Evolutionary conservation across 1,140 invertebrate genomes (phyloP).

Genomic region (Lepidurus couesii): DNA sequence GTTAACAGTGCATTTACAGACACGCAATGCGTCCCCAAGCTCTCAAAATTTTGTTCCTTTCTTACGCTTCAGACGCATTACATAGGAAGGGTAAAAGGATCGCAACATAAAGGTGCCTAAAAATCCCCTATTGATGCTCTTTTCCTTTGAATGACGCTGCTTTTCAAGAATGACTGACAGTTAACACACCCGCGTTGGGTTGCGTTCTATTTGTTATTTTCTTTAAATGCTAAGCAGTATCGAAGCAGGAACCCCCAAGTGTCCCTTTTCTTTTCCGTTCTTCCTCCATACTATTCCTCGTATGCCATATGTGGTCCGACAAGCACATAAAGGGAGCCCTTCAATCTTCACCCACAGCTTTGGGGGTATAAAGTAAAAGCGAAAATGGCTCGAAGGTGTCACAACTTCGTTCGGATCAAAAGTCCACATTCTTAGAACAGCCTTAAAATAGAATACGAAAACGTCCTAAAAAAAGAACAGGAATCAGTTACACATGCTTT

Average conservation of each 20-base stretch:
- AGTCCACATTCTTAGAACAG: too few relatives aligned
- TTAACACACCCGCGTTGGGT: not conserved
- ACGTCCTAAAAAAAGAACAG: too few relatives aligned
- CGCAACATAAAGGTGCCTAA: not conserved
- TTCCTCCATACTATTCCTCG: not conserved
- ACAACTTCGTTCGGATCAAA: too few relatives aligned
- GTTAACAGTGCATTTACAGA: not conserved
- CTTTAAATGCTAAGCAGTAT: not conserved
- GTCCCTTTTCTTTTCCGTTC: not conserved
- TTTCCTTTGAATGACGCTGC: not conserved
- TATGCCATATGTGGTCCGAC: not conserved
- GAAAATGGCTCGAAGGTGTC: not conserved
- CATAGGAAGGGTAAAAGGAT: too few relatives aligned
- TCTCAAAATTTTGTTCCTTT: not conserved
- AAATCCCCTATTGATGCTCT: not conserved
- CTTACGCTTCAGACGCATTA: not conserved
- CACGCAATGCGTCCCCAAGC: not conserved
- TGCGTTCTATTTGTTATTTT: not conserved
- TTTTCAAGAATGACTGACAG: not conserved
- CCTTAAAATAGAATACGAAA: too few relatives aligned
- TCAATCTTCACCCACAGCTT: not conserved
- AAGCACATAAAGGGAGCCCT: not conserved
- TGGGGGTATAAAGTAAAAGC: not conserved
- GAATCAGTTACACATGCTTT: too few relatives aligned
- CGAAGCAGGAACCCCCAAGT: not conserved